A percentile compares a stretch with the other conserved stretches of the same genome.
These are phyloP conservation scores for Peromyscus aztecus DNA, from an alignment of 2,797 vertebrate genomes.

Conservation along the genomic window DNA sequence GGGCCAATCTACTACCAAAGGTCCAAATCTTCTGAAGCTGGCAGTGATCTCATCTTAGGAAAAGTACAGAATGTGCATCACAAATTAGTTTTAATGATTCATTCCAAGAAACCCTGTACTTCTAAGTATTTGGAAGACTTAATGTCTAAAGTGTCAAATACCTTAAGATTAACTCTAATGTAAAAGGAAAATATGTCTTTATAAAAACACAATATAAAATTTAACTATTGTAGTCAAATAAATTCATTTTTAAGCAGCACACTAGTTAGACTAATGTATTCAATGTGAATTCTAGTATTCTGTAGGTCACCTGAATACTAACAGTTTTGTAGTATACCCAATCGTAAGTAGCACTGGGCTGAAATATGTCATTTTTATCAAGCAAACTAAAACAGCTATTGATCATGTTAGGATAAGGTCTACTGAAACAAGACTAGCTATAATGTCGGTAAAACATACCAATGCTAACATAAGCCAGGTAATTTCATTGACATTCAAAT, in stretches of 20 bases:
- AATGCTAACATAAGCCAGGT: neutral
- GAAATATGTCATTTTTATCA: neutral
- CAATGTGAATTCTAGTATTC: constrained; percentile 39
- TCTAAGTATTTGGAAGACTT: constrained; percentile 46
- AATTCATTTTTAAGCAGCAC: constrained; percentile 38
- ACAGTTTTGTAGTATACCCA: neutral
- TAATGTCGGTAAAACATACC: neutral
- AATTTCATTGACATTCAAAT: neutral
- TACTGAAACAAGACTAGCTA: constrained; percentile 5
- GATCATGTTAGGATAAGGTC: neutral
- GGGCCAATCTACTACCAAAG: constrained; percentile 99
- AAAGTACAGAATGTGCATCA: constrained; percentile 73
- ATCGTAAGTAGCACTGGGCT: neutral
- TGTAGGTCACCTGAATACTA: neutral
- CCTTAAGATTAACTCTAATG: neutral
- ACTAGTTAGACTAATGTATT: constrained; percentile 5
- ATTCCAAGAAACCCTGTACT: constrained; percentile 10
- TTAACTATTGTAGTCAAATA: constrained; percentile 48
- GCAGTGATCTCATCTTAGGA: constrained; percentile 98
- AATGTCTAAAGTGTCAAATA: constrained; percentile 27
- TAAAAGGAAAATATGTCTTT: neutral
- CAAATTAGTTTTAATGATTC: constrained; percentile 46
- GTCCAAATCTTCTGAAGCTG: constrained; percentile 98
- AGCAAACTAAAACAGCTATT: constrained; percentile 44
- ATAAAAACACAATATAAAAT: constrained; percentile 39